Evolutionary conservation across 2,797 vertebrate genomes (phyloP).

Genomic region (Falco biarmicus): DNA sequence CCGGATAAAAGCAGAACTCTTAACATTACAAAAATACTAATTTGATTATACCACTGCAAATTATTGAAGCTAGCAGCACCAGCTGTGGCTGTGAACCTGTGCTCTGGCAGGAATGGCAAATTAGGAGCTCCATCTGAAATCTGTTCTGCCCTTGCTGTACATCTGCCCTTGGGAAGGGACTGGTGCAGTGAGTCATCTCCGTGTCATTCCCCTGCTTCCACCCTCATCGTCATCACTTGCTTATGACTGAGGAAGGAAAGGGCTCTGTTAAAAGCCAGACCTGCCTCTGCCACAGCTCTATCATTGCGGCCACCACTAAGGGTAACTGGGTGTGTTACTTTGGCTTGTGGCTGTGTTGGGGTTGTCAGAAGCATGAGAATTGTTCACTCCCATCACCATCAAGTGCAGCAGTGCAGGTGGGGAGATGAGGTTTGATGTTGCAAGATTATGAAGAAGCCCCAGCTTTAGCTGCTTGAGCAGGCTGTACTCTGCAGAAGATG

Average conservation of each 20-base stretch:
- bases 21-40: not conserved
- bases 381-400: rapidly evolving
- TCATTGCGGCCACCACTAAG: not conserved
- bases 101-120: not conserved
- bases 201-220: rapidly evolving
- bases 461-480: not conserved
- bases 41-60: not conserved
- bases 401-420: not conserved
- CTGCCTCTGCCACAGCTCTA: not conserved
- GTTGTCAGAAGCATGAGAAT: rapidly evolving
- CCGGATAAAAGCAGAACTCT: not conserved
- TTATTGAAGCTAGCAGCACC: not conserved
- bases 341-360: not conserved
- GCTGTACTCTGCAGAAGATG: not conserved
- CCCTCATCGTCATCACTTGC: rapidly evolving
- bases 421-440: not conserved
- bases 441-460: not conserved
- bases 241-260: rapidly evolving
- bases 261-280: rapidly evolving
- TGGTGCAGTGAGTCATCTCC: rapidly evolving
- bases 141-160: not conserved
- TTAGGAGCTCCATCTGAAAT: not conserved
- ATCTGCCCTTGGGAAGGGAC: not conserved
- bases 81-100: not conserved
- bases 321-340: not conserved